These are phyloP conservation scores for Tipula confusa DNA, from an alignment of 2,888 invertebrate species.

Conservation along the genomic window DNA sequence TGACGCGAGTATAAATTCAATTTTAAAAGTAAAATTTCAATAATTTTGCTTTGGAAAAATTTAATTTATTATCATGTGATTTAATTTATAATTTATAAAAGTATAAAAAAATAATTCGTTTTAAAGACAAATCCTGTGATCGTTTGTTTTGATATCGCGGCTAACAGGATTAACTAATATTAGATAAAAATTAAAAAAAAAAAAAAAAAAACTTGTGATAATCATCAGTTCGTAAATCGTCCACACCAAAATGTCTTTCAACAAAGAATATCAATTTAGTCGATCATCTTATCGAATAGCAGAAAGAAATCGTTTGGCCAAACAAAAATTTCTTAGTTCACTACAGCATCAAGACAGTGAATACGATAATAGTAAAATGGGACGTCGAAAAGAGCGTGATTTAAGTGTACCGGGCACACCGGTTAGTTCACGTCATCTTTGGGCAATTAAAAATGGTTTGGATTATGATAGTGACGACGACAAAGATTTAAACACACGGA, in stretches of 20 bases:
- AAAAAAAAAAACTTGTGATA: not conserved
- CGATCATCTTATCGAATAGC: slow-evolving; percentile 32
- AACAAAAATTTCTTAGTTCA: slow-evolving; percentile 33
- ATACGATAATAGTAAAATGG: not conserved
- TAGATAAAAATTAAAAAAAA: not conserved
- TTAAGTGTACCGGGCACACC: slow-evolving; percentile 34
- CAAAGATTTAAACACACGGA: not conserved
- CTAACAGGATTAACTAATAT: not conserved
- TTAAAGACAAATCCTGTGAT: slow-evolving; percentile 20
- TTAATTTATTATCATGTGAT: slow-evolving; percentile 26
- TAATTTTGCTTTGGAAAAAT: not conserved
- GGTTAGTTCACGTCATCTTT: slow-evolving; percentile 32
- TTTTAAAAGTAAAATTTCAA: not conserved
- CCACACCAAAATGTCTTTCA: not conserved
- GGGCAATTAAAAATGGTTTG: slow-evolving; percentile 7
- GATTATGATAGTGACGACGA: slow-evolving; percentile 32
- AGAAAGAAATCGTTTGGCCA: slow-evolving; percentile 34
- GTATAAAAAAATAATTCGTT: not conserved
- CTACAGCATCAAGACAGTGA: not conserved
- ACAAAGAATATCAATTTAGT: not conserved
- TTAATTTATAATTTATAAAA: not conserved
- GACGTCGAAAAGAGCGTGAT: slow-evolving; percentile 31
- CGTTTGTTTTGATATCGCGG: not conserved
- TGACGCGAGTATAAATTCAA: not conserved
- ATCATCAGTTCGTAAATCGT: not conserved